Conservation (phyloP, 2,888 invertebrate genomes). For the Thumatha senex region DNA sequence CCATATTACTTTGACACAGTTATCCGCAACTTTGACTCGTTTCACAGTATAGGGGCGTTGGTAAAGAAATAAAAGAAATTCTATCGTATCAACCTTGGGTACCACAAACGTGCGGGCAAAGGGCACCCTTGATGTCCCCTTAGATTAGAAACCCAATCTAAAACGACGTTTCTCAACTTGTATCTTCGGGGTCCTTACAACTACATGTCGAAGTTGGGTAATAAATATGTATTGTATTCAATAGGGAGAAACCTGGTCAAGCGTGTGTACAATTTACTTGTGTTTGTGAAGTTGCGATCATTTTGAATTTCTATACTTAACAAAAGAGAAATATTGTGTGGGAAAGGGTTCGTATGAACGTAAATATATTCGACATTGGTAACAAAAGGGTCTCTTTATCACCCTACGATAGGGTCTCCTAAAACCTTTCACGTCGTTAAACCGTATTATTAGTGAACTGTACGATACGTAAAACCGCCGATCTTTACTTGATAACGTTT, state of each 20-base stretch:
- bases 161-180: slow-evolving; percentile 41
- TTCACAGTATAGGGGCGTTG: slow-evolving; percentile 13
- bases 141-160: slow-evolving; percentile 53
- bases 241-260: slow-evolving; percentile 25
- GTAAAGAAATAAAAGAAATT: slow-evolving; percentile 38
- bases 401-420: slow-evolving; percentile 29
- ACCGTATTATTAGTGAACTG: slow-evolving; percentile 40
- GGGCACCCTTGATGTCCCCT: slow-evolving; percentile 44
- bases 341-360: slow-evolving; percentile 16
- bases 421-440: slow-evolving; percentile 38
- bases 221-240: slow-evolving; percentile 36
- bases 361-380: slow-evolving; percentile 19
- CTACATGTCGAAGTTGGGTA: slow-evolving; percentile 25
- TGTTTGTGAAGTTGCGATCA: slow-evolving; percentile 9
- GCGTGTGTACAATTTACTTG: slow-evolving; percentile 16
- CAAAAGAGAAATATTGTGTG: slow-evolving; percentile 2
- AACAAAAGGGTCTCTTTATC: slow-evolving; percentile 36
- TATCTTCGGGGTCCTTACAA: slow-evolving; percentile 36
- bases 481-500: slow-evolving; percentile 41
- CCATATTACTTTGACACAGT: slow-evolving; percentile 32
- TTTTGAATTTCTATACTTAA: slow-evolving; percentile 10
- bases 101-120: slow-evolving; percentile 43
- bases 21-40: slow-evolving; percentile 19
- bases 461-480: slow-evolving; percentile 36
- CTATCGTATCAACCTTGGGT: slow-evolving; percentile 32